Evolutionary conservation across 2,888 invertebrate genomes (phyloP), one percentile per base, ranked within the genome.

Genomic region (Pyrrhosoma nymphula): DNA sequence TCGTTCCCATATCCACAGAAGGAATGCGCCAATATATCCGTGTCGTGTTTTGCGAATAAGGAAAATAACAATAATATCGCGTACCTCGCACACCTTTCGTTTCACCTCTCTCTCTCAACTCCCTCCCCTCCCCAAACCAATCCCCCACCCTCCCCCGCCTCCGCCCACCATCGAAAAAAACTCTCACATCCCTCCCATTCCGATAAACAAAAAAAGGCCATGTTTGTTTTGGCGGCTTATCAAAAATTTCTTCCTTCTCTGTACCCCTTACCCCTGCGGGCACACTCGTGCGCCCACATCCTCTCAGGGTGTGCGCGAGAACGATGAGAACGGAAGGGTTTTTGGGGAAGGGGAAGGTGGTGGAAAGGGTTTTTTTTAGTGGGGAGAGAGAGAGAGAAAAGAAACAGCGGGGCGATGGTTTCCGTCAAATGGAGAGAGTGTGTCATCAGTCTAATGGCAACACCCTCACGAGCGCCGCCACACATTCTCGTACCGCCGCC

Each of bases 141-240:
- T n/a, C n/a, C n/a, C n/a, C n/a, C n/a, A n/a, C n/a, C n/a, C n/a
- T n/a, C 20, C 26, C 14, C 69, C n/a, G 12, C 69, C 47, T 47
- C 69, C 69, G n/a, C n/a, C 8, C 47, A 2, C 8, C 47, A 47
- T 47, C 26, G 60, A 60, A 60, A 47, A n/a, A 47, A 60, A 69
- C n/a, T 69, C 69, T 69, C 30, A 16, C 18, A 35, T 82, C 30
- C 6, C 10, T 12, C 16, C 35, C 82, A 30, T 35, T 35, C 30
- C 10, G 35, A 0, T 12, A 82, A 82, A 16, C 82, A 82, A 82
- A 82, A 82, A 35, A 30, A 16, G 35, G 35, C 16, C 10, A 4
- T 69, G 82, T 35, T 35, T 82, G 82, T 35, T 82, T 82, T 82
- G 82, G 82, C 35, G 26, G 82, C 82, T 82, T 82, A 82, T 82